phyloP scores from a whole-genome alignment of 2,797 vertebrate genomes.

The Menidia menidia region DNA sequence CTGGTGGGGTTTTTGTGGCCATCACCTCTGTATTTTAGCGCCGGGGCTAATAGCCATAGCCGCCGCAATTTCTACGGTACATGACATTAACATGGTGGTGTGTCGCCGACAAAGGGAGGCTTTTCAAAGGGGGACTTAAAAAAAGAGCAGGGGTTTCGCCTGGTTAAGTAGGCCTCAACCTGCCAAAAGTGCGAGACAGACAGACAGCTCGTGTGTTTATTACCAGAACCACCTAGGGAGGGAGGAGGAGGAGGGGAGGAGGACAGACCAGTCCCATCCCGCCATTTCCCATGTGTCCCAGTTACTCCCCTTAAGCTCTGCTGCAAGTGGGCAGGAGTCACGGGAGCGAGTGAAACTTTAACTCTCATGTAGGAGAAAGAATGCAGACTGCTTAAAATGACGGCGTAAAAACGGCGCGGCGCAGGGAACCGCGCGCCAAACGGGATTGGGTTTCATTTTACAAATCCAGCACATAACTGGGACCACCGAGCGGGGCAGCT shows the following conservation, averaged over 20 bases:
- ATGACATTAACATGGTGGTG: conserved; percentile 96
- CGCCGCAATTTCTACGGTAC: conserved; percentile 99
- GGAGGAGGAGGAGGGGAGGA: conserved; percentile 33
- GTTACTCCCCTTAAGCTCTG: conserved; percentile 20
- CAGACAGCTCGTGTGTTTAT: conserved; percentile 85
- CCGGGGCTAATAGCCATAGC: conserved; percentile 99
- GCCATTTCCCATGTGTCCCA: conserved; percentile 7
- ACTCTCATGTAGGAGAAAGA: conserved; percentile 40
- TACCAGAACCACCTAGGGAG: conserved; percentile 76
- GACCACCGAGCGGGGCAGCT: conserved; percentile 75
- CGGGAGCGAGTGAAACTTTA: conserved; percentile 50
- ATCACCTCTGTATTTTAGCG: conserved; percentile 92
- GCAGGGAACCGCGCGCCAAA: conserved; percentile 19
- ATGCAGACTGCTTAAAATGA: conserved; percentile 53
- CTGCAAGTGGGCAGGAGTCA: conserved; percentile 32
- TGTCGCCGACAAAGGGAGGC: conserved; percentile 83
- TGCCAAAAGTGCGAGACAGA: conserved; percentile 79
- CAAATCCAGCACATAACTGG: conserved; percentile 51
- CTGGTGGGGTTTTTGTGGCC: conserved; percentile 93
- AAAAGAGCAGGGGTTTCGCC: conserved; percentile 80
- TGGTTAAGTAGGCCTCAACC: conserved; percentile 84
- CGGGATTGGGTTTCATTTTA: conserved; percentile 64
- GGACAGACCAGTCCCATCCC: conserved; percentile 20
- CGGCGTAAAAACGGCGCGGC: conserved; percentile 53
- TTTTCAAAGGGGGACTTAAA: conserved; percentile 81